Percentiles rank a stretch among this genome's conserved stretches.
phyloP scores from a whole-genome alignment of 1,140 invertebrate genomes.

The Sipha flava region DNA sequence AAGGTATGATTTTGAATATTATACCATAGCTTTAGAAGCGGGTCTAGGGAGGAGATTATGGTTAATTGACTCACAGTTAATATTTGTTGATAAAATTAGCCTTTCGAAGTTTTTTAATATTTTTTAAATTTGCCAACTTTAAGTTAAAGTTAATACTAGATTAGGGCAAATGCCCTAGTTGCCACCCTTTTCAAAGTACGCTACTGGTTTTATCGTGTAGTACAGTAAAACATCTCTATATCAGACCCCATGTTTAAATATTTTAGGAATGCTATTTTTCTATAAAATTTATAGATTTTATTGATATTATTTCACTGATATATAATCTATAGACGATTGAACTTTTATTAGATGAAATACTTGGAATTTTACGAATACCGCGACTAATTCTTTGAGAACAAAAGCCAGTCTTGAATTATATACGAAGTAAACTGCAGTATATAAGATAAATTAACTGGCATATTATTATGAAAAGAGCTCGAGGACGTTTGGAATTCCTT shows the following conservation, averaged over 20 bases:
- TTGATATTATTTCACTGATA: background rate
- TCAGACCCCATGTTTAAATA: background rate
- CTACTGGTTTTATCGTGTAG: too few species aligned
- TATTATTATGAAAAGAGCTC: constrained; percentile 3
- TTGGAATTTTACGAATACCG: background rate
- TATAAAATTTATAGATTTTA: background rate
- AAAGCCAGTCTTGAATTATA: constrained; percentile 5
- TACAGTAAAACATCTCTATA: too few species aligned
- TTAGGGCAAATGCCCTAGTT: too few species aligned
- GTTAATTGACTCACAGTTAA: too few species aligned
- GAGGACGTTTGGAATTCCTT: constrained; percentile 14
- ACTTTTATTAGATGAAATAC: background rate
- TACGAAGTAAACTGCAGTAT: background rate
- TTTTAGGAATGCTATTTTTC: background rate
- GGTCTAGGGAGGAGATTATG: too few species aligned
- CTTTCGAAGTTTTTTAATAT: too few species aligned
- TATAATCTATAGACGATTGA: background rate
- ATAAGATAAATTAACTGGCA: background rate
- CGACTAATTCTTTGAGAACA: background rate
- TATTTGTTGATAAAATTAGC: too few species aligned
- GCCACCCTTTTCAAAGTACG: too few species aligned
- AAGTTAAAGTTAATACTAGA: too few species aligned
- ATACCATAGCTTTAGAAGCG: too few species aligned
- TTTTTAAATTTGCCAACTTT: too few species aligned
- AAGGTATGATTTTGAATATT: too few species aligned